These are phyloP conservation scores for Sterrhoptilus dennistouni DNA, from an alignment of 2,113 vertebrate genomes.

Conservation along the genomic window DNA sequence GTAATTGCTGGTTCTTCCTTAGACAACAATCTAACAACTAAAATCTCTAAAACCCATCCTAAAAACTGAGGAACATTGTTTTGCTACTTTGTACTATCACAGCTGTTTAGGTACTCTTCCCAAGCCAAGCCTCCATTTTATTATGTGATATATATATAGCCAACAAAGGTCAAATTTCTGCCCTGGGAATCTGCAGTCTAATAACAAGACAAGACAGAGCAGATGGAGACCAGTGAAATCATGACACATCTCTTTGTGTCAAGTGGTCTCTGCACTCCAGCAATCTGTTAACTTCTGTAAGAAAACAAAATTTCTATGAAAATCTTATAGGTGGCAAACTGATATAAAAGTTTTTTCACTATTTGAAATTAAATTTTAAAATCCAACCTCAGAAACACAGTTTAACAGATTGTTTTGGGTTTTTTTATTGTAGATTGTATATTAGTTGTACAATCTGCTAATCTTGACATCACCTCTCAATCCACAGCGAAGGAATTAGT, in stretches of 20 bases:
- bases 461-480: not conserved
- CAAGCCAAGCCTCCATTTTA: not conserved
- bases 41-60: not conserved
- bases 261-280: not conserved
- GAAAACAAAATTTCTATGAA: not conserved
- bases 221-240: not conserved
- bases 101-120: not conserved
- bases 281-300: not conserved
- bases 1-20: not conserved
- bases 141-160: not conserved
- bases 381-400: not conserved
- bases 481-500: not conserved
- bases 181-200: not conserved
- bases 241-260: not conserved
- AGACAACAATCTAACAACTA: not conserved
- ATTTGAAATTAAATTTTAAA: not conserved
- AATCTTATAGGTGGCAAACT: not conserved
- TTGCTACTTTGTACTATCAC: not conserved
- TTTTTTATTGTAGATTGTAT: not conserved
- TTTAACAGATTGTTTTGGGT: not conserved
- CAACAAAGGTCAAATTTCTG: not conserved
- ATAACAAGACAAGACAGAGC: not conserved
- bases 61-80: not conserved
- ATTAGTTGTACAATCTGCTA: not conserved
- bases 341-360: not conserved